Evolutionary conservation across 2,888 invertebrate genomes (phyloP).

Genomic region (Conchocele bisecta): DNA sequence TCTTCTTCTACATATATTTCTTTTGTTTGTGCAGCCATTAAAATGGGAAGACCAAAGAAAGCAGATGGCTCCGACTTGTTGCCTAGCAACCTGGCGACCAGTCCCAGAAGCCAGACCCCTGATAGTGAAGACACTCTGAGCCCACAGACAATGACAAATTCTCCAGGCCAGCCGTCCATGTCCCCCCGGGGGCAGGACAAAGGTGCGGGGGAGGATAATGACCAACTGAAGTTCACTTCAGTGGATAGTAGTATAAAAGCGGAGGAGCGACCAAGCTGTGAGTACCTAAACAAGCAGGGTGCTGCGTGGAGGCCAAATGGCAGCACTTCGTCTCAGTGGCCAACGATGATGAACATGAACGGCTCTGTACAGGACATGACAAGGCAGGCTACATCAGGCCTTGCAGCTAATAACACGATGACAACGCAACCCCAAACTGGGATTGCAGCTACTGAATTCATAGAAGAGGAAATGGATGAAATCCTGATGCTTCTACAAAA

Average conservation of each 20-base stretch:
- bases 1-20: no score
- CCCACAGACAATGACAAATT: slow-evolving; percentile 37
- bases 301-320: slow-evolving; percentile 17
- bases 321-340: not conserved
- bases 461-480: slow-evolving; percentile 69
- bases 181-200: slow-evolving; percentile 17
- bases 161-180: not conserved
- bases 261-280: slow-evolving; percentile 46
- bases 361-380: no score
- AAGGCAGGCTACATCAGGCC: no score
- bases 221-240: slow-evolving; percentile 48
- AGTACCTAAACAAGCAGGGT: slow-evolving; percentile 40
- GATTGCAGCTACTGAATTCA: slow-evolving; percentile 39
- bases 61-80: slow-evolving; percentile 56
- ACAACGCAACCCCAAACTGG: slow-evolving; percentile 28
- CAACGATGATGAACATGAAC: no score
- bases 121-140: slow-evolving; percentile 38
- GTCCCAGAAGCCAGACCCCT: slow-evolving; percentile 37
- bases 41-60: slow-evolving; percentile 78
- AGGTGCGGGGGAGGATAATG: slow-evolving; percentile 37
- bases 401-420: slow-evolving; percentile 23
- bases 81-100: slow-evolving; percentile 20
- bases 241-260: slow-evolving; percentile 41
- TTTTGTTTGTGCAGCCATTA: slow-evolving; percentile 69
- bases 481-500: slow-evolving; percentile 61